These are phyloP conservation scores for Aphelenchoides bicaudatus DNA, from an alignment of 2,888 invertebrate genomes.

Conservation along the genomic window DNA sequence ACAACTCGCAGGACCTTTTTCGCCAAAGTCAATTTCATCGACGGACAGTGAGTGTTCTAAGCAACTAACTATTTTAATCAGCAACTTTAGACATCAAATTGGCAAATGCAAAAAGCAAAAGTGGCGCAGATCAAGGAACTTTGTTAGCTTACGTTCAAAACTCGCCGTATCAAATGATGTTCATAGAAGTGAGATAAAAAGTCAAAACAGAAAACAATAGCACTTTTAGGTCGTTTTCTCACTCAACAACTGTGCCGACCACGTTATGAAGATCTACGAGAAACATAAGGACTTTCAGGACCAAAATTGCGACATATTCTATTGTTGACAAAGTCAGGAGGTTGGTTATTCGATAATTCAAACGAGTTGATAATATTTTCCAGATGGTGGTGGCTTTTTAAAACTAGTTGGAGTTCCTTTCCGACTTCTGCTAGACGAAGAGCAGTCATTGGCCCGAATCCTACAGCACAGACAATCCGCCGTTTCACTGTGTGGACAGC, in stretches of 20 bases:
- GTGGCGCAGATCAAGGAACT: conserved; percentile 11
- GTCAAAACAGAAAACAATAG: no score
- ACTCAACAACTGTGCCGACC: conserved; percentile 36
- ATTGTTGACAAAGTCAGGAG: conserved; percentile 36
- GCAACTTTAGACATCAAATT: conserved; percentile 21
- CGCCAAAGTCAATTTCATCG: conserved; percentile 12
- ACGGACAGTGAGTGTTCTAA: neutral
- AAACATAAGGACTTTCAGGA: conserved; percentile 33
- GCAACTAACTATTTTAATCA: conserved; percentile 17
- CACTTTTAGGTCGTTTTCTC: conserved; percentile 36
- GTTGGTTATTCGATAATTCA: conserved; percentile 1
- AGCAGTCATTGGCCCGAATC: conserved; percentile 31
- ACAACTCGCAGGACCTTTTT: conserved; percentile 29
- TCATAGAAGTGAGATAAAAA: conserved; percentile 41
- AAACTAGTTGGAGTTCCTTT: conserved; percentile 42
- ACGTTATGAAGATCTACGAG: conserved; percentile 40
- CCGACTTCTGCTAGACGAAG: conserved; percentile 29
- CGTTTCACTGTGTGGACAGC: conserved; percentile 33
- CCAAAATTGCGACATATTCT: conserved; percentile 37
- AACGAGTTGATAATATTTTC: conserved; percentile 8
- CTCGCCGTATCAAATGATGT: conserved; percentile 29
- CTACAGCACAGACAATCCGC: conserved; percentile 38
- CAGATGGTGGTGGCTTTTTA: conserved; percentile 35
- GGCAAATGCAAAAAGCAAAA: conserved; percentile 13
- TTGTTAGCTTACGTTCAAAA: conserved; percentile 20